These are phyloP conservation scores for Falco biarmicus DNA, from an alignment of 2,797 vertebrate species.

Conservation along the genomic window DNA sequence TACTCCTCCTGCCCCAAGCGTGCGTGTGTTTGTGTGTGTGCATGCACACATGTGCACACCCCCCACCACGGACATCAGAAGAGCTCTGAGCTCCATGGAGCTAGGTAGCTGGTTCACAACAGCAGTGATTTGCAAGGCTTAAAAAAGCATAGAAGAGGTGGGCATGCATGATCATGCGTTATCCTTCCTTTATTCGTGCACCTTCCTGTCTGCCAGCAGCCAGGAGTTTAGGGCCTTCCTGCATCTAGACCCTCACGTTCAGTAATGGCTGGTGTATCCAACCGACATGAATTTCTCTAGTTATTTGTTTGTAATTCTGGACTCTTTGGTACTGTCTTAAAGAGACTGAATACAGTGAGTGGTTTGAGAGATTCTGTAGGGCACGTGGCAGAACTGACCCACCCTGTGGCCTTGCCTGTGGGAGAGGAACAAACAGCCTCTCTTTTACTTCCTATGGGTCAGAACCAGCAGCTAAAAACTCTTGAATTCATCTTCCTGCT, in stretches of 20 bases:
- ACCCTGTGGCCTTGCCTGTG: neutral
- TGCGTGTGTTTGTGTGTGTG: accelerated
- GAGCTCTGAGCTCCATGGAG: neutral
- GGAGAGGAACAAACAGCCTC: neutral
- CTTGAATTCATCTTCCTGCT: neutral
- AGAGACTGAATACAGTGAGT: neutral
- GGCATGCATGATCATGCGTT: accelerated
- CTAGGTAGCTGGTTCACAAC: neutral
- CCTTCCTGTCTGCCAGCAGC: neutral
- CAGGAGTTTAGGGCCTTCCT: neutral
- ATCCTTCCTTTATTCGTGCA: no score
- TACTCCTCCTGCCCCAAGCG: neutral
- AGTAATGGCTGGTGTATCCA: neutral
- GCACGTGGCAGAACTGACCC: neutral
- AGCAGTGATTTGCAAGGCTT: neutral
- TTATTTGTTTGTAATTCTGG: neutral
- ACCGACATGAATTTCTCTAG: neutral
- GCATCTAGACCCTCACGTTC: neutral
- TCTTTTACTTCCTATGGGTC: neutral
- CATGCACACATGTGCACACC: neutral
- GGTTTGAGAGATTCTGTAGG: neutral
- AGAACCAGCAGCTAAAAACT: neutral
- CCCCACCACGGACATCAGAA: neutral
- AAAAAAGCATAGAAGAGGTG: neutral
- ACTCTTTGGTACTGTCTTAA: neutral